A percentile compares a stretch with the other conserved stretches of the same genome.
phyloP scores from a whole-genome alignment of 1,140 invertebrate genomes.

The Pogonognathellus flavescens region DNA sequence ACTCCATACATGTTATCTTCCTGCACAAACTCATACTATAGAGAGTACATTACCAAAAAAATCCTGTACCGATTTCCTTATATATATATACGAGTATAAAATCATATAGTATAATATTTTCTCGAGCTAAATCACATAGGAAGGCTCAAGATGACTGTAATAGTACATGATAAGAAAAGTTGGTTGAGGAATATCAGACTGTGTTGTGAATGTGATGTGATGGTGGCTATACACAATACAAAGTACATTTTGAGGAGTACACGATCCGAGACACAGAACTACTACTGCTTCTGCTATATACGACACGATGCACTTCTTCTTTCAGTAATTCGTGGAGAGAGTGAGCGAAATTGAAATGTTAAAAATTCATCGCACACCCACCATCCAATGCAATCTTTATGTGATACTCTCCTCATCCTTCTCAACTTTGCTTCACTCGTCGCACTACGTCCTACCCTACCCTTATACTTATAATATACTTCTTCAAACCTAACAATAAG shows the following conservation, averaged over 20 bases:
- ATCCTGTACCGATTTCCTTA: too few relatives aligned
- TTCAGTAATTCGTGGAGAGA: slow-evolving; percentile 44
- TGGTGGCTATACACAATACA: too few relatives aligned
- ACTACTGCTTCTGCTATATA: not conserved
- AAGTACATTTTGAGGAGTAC: slow-evolving; percentile 5
- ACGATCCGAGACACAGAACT: not conserved
- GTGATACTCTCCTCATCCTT: slow-evolving; percentile 56
- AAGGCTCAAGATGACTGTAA: too few relatives aligned
- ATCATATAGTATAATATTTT: too few relatives aligned
- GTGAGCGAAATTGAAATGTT: slow-evolving; percentile 65
- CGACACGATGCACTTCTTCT: slow-evolving; percentile 42
- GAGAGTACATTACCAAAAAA: too few relatives aligned
- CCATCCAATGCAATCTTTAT: slow-evolving; percentile 65
- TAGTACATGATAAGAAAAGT: too few relatives aligned
- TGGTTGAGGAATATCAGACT: too few relatives aligned
- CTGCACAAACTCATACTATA: too few relatives aligned
- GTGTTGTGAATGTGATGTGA: too few relatives aligned
- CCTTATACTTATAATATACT: not conserved
- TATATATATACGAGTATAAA: too few relatives aligned
- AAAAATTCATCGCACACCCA: slow-evolving; percentile 66
- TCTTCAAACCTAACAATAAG: not conserved
- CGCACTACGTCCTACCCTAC: not conserved
- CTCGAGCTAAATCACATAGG: too few relatives aligned
- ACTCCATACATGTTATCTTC: too few relatives aligned
- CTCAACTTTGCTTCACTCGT: slow-evolving; percentile 11